Evolutionary conservation across 2,797 vertebrate species (phyloP), one percentile per base, ranked within the genome.

Genomic region (Graptemys geographica): DNA sequence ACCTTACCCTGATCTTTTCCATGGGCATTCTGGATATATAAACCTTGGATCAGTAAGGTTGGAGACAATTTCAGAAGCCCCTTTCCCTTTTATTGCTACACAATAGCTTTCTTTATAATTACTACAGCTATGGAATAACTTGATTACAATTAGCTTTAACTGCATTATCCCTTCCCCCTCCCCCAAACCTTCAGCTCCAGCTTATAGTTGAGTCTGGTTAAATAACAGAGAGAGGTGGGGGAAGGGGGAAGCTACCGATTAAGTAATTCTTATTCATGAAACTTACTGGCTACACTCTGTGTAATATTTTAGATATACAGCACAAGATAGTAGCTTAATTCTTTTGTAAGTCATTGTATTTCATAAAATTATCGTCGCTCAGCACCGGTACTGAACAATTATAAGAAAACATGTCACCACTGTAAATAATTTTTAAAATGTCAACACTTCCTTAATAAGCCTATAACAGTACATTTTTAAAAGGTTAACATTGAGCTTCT

Each of bases 251-350:
- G 65, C 5, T 72, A 44, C 37, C 23, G 82, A 47, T 33, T 74
- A 11, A 72, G 11, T 11, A 95, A 91, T 89, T 91, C 27, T 78
- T 94, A n/a, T 31, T 7, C 25, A 72, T 90, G 80, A 79, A 96
- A 62, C 12, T 6, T 90, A 79, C 5, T 78, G 41, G 51, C 90
- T 92, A 28, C 78, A 15, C 0, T 86, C 90, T 65, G 84, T 78
- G 19, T 25, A 33, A 23, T 47, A 12, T 62, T 90, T 59, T 52
- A 23, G 56, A 65, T 12, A 84, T 80, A 78, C 0, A 11, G 5
- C 15, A 90, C 52, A 72, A 85, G 47, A 44, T 78, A 19, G 3
- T 49, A 86, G 41, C 84, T 47, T 93, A 89, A 81, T 84, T 85
- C 89, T 79, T 90, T 92, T 78, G 27, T 69, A 86, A 81, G 37